Evolutionary conservation across 2,797 vertebrate species (phyloP).

Genomic region (Arnoldichthys spilopterus): DNA sequence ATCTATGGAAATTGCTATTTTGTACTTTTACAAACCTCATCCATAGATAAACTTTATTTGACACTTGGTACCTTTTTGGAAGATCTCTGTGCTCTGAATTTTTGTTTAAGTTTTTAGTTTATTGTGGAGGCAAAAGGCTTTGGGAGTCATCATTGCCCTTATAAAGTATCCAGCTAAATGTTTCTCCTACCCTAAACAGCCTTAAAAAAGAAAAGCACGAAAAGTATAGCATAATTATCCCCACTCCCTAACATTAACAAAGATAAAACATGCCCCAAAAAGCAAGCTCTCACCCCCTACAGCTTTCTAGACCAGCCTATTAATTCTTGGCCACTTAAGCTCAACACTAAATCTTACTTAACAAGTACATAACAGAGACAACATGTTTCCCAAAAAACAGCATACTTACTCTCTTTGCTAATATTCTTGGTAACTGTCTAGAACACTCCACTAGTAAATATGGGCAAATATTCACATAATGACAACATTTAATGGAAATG

Average conservation of each 20-base stretch:
- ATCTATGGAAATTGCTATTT: no score
- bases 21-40: background rate
- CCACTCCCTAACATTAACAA: background rate
- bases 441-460: background rate
- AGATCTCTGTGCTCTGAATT: background rate
- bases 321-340: background rate
- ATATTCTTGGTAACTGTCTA: background rate
- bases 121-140: background rate
- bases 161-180: background rate
- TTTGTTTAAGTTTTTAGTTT: background rate
- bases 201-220: background rate
- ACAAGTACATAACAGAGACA: background rate
- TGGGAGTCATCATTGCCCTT: background rate
- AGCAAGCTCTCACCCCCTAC: conserved; percentile 6
- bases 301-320: conserved; percentile 6
- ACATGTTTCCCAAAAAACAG: no score
- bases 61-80: background rate
- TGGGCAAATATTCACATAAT: background rate
- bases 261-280: background rate
- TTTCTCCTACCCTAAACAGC: background rate
- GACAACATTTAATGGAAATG: background rate
- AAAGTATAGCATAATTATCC: conserved; percentile 1
- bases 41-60: background rate
- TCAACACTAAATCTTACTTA: conserved; percentile 12
- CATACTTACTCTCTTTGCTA: background rate